Conservation (phyloP, 1,140 invertebrate genomes). For the Drosophila mayri region DNA sequence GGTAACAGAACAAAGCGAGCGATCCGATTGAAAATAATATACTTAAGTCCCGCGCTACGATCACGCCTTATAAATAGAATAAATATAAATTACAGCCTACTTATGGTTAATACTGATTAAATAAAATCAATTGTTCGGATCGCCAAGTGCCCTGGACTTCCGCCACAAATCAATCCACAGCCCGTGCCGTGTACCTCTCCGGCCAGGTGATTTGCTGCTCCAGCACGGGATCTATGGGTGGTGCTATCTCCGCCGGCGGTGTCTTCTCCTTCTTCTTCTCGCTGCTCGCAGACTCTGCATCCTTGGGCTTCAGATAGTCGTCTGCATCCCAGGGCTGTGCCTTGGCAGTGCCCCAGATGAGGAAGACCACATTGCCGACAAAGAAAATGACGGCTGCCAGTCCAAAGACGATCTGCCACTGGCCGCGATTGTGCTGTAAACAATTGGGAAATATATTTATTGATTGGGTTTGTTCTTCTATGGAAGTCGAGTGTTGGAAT, state of each 20-base stretch:
- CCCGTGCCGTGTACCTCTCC: constrained; percentile 60
- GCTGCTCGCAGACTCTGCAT: constrained; percentile 35
- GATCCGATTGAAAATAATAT: constrained; percentile 68
- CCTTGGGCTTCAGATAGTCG: constrained; percentile 64
- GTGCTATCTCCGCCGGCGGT: constrained; percentile 23
- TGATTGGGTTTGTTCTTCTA: constrained; percentile 4
- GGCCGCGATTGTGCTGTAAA: constrained; percentile 85
- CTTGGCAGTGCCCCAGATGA: constrained; percentile 88
- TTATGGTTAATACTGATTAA: constrained; percentile 80
- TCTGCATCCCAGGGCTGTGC: constrained; percentile 89
- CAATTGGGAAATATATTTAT: constrained; percentile 16
- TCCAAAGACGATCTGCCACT: constrained; percentile 92
- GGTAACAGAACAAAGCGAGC: constrained; percentile 48
- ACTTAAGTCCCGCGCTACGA: constrained; percentile 58
- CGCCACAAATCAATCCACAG: constrained; percentile 53
- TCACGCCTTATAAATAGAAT: constrained; percentile 78
- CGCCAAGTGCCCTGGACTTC: constrained; percentile 12
- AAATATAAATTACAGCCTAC: constrained; percentile 80
- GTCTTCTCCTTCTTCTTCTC: neutral
- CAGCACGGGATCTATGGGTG: constrained; percentile 63
- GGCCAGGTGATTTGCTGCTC: constrained; percentile 72
- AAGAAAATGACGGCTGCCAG: constrained; percentile 89
- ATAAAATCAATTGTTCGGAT: constrained; percentile 50
- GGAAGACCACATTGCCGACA: constrained; percentile 89
- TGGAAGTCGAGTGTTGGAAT: constrained; percentile 1